phyloP scores from a whole-genome alignment of 1,140 invertebrate genomes.

The Saccostrea cuccullata region DNA sequence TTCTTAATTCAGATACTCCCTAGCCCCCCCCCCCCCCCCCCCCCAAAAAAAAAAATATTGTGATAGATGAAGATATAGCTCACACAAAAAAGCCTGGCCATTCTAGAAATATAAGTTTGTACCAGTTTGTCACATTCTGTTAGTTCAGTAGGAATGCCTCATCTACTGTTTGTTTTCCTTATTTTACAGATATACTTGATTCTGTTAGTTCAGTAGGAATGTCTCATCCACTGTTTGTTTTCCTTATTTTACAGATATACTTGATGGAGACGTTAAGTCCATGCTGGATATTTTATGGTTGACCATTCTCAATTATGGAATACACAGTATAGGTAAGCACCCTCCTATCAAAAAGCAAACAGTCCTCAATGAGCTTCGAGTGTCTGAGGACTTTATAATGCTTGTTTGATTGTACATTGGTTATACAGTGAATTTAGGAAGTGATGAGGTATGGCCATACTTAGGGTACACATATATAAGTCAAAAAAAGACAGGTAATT shows the following conservation, averaged over 20 bases:
- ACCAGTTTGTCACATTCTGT: not conserved
- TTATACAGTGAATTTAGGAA: not conserved
- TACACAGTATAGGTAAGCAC: constrained; percentile 71
- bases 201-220: not conserved
- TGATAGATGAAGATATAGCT: not conserved
- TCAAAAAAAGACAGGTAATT: not conserved
- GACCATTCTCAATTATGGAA: constrained; percentile 71
- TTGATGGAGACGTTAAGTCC: constrained; percentile 73
- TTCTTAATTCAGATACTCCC: too few species aligned
- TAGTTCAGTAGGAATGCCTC: not conserved
- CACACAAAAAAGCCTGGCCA: not conserved
- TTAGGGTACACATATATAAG: not conserved
- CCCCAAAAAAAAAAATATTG: too few species aligned
- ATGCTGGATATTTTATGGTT: constrained; percentile 73
- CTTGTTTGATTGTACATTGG: not conserved
- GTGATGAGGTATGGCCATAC: not conserved
- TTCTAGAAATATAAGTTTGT: not conserved
- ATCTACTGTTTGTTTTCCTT: constrained; percentile 10
- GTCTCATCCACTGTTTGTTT: not conserved
- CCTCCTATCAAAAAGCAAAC: constrained; percentile 26
- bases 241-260: constrained; percentile 69
- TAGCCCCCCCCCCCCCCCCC: too few species aligned
- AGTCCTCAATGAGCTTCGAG: not conserved
- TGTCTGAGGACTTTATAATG: not conserved
- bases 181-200: constrained; percentile 71